Evolutionary conservation across 2,113 vertebrate genomes (phyloP), one percentile per base, ranked within the genome.

Genomic region (Campylomormyrus tamandua): DNA sequence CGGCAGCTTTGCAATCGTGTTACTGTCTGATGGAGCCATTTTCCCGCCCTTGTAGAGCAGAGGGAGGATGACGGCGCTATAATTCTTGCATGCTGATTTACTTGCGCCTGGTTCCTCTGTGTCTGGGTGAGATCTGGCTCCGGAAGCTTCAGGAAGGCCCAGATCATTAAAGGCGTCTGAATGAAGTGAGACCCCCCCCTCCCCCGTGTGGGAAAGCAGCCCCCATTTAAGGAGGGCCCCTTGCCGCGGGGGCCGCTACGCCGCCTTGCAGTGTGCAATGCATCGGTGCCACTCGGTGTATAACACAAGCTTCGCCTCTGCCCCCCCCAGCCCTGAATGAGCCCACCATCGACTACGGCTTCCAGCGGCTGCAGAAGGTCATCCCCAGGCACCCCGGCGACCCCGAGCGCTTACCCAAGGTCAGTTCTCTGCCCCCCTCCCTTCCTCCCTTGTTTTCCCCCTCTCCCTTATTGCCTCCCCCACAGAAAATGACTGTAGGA

Each of bases 321-420:
- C 31, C 39, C 91, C 89, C 87, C 92, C 89, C 95, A 99, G 98
- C 98, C 77, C 93, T 99, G 95, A 99, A 99, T 89, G 98, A 99
- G 92, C 98, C 98, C 52, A 99, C 98, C 93, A 99, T 99, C 87
- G 98, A 99, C 93, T 99, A 99, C 0, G 98, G 98, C 58, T 99
- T 99, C 95, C 98, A 99, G 93, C 97, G 98, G 90, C 96, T 99
- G 93, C 98, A 99, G 90, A 99, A 99, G 91, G 98, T 99, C 90
- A 98, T 99, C 91, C 98, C 98, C 7, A 96, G 98, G 89, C 98
- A 99, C 90, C 98, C 98, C 0, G 98, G 98, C 13, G 98, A 99
- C 90, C 98, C 98, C 0, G 98, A 99, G 92, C 96, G 98, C 93
- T 93, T 99, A 94, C 98, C 98, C 15, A 99, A 99, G 98, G 98